phyloP scores from a whole-genome alignment of 2,888 invertebrate species.

The Trissonchulus latispiculum region DNA sequence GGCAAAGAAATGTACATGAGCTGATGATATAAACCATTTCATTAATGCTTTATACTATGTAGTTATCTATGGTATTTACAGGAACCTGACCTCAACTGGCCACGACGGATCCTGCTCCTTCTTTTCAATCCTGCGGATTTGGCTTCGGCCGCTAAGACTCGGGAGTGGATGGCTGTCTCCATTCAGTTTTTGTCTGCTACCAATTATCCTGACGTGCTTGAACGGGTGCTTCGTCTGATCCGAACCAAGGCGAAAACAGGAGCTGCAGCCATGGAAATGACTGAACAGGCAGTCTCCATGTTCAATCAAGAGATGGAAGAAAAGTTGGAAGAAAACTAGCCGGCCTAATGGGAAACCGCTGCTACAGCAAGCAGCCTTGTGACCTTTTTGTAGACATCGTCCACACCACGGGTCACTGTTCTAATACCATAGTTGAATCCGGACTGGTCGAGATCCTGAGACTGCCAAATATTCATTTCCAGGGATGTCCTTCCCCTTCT shows the following conservation, averaged over 20 bases:
- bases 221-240: neutral
- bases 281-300: too few species aligned
- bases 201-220: neutral
- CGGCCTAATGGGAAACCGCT: too few species aligned
- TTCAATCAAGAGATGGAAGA: neutral
- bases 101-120: neutral
- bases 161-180: neutral
- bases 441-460: neutral
- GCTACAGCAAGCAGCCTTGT: too few species aligned
- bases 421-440: neutral
- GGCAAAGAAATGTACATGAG: too few species aligned
- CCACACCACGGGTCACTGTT: neutral
- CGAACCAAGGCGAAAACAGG: neutral
- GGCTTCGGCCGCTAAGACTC: neutral
- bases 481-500: neutral
- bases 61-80: neutral
- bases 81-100: neutral
- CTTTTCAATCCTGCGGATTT: neutral
- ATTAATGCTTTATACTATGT: neutral
- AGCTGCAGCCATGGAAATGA: neutral
- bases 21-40: neutral
- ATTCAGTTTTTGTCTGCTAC: neutral
- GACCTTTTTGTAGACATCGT: slow-evolving; percentile 2
- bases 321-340: too few species aligned
- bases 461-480: neutral